phyloP scores from a whole-genome alignment of 64 coral and sea anemone species.

The Hydrozoanthus tunicans region DNA sequence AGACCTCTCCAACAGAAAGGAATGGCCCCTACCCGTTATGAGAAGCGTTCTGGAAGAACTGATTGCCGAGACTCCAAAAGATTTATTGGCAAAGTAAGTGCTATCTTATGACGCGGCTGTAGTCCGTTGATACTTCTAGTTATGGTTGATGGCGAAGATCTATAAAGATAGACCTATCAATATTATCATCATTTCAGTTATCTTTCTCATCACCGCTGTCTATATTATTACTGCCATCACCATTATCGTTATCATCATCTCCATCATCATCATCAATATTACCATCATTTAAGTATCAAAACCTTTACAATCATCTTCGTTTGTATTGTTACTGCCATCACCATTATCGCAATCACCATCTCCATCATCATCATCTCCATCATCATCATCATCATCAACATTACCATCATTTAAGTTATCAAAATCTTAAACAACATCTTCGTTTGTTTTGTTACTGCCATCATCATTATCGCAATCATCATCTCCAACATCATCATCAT shows the following conservation, averaged over 20 bases:
- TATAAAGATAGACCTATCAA: neutral
- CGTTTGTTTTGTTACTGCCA: neutral
- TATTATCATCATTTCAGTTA: neutral
- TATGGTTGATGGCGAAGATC: neutral
- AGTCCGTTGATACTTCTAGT: neutral
- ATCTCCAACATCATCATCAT: neutral
- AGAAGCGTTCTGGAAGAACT: slow-evolving; percentile 85
- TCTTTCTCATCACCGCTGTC: neutral
- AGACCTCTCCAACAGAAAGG: slow-evolving; percentile 81
- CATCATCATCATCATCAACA: neutral
- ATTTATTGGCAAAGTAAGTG: slow-evolving; percentile 89
- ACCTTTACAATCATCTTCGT: slow-evolving; percentile 1
- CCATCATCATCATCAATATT: neutral
- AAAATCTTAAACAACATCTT: neutral
- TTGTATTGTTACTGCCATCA: neutral
- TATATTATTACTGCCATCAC: neutral
- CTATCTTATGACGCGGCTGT: neutral
- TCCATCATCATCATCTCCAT: neutral
- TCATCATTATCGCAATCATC: neutral
- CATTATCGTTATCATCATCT: neutral
- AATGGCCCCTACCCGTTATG: slow-evolving; percentile 95
- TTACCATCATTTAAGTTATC: neutral
- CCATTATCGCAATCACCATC: neutral
- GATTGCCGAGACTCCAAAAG: slow-evolving; percentile 86
- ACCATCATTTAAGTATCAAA: neutral